Conservation (phyloP, 2,797 vertebrate species). For the Selene dorsalis region DNA sequence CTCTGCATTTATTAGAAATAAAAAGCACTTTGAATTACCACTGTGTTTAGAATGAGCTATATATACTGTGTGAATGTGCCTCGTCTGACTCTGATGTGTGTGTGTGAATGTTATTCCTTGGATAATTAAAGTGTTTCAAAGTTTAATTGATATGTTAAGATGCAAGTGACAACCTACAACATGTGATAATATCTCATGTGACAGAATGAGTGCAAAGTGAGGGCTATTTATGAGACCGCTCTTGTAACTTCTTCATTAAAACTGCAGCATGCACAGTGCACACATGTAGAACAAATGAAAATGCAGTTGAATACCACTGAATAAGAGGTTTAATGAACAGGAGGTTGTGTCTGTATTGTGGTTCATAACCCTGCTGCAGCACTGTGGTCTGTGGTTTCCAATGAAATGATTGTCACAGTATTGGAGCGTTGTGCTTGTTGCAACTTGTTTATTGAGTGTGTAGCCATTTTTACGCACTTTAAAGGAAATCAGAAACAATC, state of each 20-base stretch:
- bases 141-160: slow-evolving; percentile 2
- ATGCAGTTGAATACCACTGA: not conserved
- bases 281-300: not conserved
- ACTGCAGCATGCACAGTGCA: not conserved
- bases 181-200: not conserved
- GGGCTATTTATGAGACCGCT: not conserved
- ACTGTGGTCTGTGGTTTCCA: not conserved
- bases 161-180: not conserved
- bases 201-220: not conserved
- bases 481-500: too few relatives aligned
- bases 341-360: not conserved
- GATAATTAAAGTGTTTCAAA: not conserved
- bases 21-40: not conserved
- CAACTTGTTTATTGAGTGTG: not conserved
- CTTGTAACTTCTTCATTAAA: not conserved
- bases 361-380: not conserved
- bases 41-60: not conserved
- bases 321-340: not conserved
- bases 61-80: not conserved
- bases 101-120: not conserved
- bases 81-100: not conserved
- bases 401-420: not conserved
- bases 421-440: not conserved
- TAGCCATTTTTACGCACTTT: too few relatives aligned
- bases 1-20: not conserved